Base-by-base conservation (phyloP, 2,888 invertebrate species). In the Panorpa germanica region DNA sequence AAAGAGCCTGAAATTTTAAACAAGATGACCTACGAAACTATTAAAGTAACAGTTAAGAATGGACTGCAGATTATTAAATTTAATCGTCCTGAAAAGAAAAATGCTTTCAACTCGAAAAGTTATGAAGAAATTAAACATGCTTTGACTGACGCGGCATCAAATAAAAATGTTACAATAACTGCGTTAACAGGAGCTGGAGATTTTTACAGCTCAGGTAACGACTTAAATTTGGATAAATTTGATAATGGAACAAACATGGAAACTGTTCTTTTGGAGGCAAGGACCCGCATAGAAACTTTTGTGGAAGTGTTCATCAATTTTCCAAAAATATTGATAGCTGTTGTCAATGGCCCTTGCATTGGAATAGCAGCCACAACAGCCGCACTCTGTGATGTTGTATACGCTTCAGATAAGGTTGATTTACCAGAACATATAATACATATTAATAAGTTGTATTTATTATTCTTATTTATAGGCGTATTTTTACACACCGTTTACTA, bases 321-420 rank as follows among this genome's bases (percentile, higher is more conserved):
- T 50, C 81, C 85, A 0, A 98, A 96, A 54, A 55, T 90, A 19
- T 49, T 96, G 24, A 63, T 95, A 37, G 81, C 77, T 9, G 57
- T 91, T 34, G 74, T 95, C 0, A 93, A 96, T 61, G 96, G 96
- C 2, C 91, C 91, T 23, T 86, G 90, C 9, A 70, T 95, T 40
- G 96, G 96, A 15, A 74, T 96, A 40, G 75, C 76, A 23, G 76
- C 75, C 3, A 95, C 95, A 1, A 71, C 77, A 7, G 57, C 86
- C 29, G 76, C 74, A 1, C 59, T 95, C 2, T 88, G 76, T 57
- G 95, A 96, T 59, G 60, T 82, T 33, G 75, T 90, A 5, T 86
- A 83, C 60, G 81, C 86, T 31, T 66, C 74, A n/a, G 80, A 90
- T 40, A 70, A 59, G 51, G 85, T 29, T n/a, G 19, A 2, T 4